Evolutionary conservation across 2,888 invertebrate genomes (phyloP).

Genomic region (Seira musarum): DNA sequence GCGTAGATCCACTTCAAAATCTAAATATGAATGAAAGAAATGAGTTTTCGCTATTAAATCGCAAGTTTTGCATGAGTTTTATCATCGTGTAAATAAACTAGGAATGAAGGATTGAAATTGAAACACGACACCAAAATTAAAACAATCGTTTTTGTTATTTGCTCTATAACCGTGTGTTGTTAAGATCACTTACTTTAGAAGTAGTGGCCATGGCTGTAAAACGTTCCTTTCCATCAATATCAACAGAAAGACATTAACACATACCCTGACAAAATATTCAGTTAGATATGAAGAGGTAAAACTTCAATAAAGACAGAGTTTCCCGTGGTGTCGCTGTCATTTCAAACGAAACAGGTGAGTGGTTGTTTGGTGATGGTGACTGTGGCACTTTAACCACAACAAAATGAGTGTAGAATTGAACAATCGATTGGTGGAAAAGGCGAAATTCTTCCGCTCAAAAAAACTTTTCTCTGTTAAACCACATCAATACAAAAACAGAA

Average conservation of each 20-base stretch:
- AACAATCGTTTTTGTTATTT: no score
- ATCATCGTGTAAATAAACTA: no score
- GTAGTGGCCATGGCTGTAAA: no score
- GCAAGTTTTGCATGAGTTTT: no score
- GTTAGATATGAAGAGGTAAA: neutral
- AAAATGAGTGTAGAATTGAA: conserved; percentile 2
- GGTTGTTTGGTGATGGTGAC: neutral
- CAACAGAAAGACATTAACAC: neutral
- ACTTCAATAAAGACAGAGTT: neutral
- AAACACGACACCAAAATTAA: no score
- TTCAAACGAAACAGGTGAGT: conserved; percentile 1
- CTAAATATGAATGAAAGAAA: no score
- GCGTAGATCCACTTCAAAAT: no score
- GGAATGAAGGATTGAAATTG: no score
- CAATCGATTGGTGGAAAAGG: conserved; percentile 15
- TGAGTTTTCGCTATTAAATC: no score
- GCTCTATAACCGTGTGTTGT: no score
- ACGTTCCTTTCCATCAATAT: neutral
- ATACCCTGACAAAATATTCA: neutral
- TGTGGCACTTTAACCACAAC: conserved; percentile 9
- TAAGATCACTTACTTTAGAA: no score
- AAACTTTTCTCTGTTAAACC: conserved; percentile 12
- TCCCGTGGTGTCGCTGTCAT: neutral
- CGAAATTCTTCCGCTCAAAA: neutral
- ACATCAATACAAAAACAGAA: conserved; percentile 23